Percentiles rank a stretch among this genome's conserved stretches.
These are phyloP conservation scores for Agonum fuliginosum DNA, from an alignment of 2,888 invertebrate species.

Conservation along the genomic window DNA sequence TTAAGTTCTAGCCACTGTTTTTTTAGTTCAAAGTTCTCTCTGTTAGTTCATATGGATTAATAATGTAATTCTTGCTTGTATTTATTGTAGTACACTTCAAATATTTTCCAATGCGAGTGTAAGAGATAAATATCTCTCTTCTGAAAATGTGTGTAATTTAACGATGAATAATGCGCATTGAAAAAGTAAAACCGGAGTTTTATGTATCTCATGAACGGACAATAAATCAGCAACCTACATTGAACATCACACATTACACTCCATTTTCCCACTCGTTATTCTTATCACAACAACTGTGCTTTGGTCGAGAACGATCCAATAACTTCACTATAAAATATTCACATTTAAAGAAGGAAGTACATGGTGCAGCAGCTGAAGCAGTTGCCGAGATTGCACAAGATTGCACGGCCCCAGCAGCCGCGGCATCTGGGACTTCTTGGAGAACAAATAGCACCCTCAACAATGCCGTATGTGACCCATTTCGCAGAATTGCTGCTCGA, in stretches of 20 bases:
- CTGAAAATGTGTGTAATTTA: neutral
- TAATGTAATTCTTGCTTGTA: neutral
- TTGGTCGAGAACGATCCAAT: conserved; percentile 45
- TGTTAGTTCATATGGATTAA: no score
- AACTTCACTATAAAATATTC: conserved; percentile 47
- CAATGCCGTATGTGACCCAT: conserved; percentile 55
- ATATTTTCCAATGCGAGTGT: neutral
- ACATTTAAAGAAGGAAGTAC: conserved; percentile 30
- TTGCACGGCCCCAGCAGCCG: neutral
- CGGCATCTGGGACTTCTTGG: neutral
- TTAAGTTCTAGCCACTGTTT: no score
- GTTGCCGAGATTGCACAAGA: conserved; percentile 13
- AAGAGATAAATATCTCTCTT: neutral
- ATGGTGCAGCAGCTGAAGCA: conserved; percentile 11
- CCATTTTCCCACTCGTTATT: conserved; percentile 26
- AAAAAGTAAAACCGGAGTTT: conserved; percentile 11
- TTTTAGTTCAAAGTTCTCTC: no score
- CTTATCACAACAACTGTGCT: conserved; percentile 35
- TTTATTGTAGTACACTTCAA: neutral
- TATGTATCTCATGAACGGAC: conserved; percentile 13
- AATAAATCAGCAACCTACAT: conserved; percentile 38
- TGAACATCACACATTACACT: conserved; percentile 42
- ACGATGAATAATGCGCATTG: neutral
- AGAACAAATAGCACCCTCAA: conserved; percentile 51
- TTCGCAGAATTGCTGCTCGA: conserved; percentile 46